Percentiles rank a stretch among this genome's conserved stretches.
These are phyloP conservation scores for Patella depressa DNA, from an alignment of 2,888 invertebrate species.

Conservation along the genomic window DNA sequence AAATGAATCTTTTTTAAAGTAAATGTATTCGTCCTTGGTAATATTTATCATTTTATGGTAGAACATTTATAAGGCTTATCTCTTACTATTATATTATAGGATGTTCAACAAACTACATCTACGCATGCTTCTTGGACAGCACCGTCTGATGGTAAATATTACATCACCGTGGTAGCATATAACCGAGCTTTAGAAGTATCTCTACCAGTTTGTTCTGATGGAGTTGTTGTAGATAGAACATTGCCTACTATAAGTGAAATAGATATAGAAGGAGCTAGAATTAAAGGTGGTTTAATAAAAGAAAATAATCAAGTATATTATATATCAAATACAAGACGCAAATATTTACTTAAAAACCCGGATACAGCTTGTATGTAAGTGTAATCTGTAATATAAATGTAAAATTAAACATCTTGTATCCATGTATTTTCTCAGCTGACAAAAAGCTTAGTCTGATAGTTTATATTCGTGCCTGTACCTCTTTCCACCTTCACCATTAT, in stretches of 20 bases:
- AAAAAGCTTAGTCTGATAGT: too few species aligned
- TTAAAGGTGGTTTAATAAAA: conserved; percentile 38
- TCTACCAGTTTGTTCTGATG: conserved; percentile 54
- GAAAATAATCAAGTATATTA: not conserved
- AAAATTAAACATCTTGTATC: too few species aligned
- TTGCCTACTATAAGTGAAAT: conserved; percentile 35
- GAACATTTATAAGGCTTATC: too few species aligned
- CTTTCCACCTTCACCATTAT: too few species aligned
- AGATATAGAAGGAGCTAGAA: conserved; percentile 34
- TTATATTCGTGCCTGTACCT: too few species aligned
- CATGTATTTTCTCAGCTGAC: too few species aligned
- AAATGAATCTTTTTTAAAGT: too few species aligned
- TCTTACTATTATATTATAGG: not conserved
- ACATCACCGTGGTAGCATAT: conserved; percentile 51
- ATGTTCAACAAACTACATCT: conserved; percentile 30
- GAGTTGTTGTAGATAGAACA: conserved; percentile 42
- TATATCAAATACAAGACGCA: not conserved
- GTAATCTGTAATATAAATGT: too few species aligned
- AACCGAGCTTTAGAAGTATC: conserved; percentile 51
- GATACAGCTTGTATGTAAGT: not conserved
- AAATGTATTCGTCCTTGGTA: too few species aligned
- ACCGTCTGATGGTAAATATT: conserved; percentile 41
- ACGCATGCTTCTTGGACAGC: conserved; percentile 36
- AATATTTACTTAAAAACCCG: not conserved
- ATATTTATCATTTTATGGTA: too few species aligned